Evolutionary conservation across 2,797 vertebrate species (phyloP), one percentile per base, ranked within the genome.

Genomic region (Pelodytes ibericus): DNA sequence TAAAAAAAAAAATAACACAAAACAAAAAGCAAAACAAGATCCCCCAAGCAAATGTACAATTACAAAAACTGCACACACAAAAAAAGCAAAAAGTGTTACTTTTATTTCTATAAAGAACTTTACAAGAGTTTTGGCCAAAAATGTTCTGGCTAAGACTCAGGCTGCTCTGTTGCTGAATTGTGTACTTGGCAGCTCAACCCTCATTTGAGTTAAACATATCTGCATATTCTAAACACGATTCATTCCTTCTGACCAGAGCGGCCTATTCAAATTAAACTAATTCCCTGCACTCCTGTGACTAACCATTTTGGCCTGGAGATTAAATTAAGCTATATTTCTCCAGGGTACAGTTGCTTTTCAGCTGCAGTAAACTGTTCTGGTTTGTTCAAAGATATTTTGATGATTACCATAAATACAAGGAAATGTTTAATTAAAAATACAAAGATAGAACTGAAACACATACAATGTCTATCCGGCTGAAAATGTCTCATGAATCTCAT

Each of bases 281-380:
- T 79, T 79, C 77, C 71, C 71, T 27, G 64, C 77, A 79, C 77
- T 79, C 77, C 77, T 69, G 71, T 79, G 77, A 79, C 77, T 79
- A 79, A 79, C 77, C 77, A 79, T 79, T 79, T 64, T 79, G 77
- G 77, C 77, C 77, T 79, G 71, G 64, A 79, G 77, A 79, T 79
- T 74, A 79, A 79, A 79, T 79, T 79, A 79, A 79, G 77, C 77
- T 74, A 74, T 79, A 79, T 79, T 79, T 79, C 77, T 79, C 77
- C 26, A 68, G 77, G 71, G 77, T 73, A 79, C 65, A 62, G 64
- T 79, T 67, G 64, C 22, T 9, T 79, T 79, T 73, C 58, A 62
- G 71, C 71, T 69, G 77, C 77, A 69, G 77, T 79, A 79, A 79
- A 79, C 71, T 69, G 63, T 63, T 73, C 77, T 79, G 71, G 77